phyloP scores from a whole-genome alignment of 2,888 invertebrate genomes.

The Volucella bombylans region DNA sequence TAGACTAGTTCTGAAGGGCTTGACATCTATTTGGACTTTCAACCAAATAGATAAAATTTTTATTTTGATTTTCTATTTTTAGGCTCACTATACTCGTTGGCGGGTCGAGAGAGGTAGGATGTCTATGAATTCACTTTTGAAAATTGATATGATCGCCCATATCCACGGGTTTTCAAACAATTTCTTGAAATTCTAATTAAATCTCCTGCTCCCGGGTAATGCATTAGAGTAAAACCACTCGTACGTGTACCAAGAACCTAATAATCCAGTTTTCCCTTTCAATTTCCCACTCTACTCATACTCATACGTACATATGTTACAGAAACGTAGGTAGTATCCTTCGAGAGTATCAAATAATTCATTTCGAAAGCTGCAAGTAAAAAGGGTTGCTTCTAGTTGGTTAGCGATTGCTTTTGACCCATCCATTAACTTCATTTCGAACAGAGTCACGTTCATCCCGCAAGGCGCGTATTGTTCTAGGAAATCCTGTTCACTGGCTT shows the following conservation, averaged over 20 bases:
- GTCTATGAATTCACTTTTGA: too few species aligned
- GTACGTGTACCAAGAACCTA: constrained; percentile 33
- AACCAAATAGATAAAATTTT: not conserved
- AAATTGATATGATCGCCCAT: not conserved
- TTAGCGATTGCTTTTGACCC: constrained; percentile 59
- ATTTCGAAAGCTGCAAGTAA: not conserved
- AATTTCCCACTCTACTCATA: not conserved
- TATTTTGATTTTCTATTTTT: too few species aligned
- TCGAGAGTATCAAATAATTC: constrained; percentile 21
- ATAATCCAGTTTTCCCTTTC: constrained; percentile 51
- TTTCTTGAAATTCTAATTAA: constrained; percentile 44
- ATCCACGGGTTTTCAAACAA: not conserved
- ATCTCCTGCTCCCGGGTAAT: constrained; percentile 38
- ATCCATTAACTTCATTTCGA: constrained; percentile 64
- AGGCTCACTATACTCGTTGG: too few species aligned
- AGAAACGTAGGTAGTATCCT: constrained; percentile 25
- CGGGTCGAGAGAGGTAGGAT: not conserved
- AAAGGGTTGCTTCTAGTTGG: constrained; percentile 24
- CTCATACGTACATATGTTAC: too few species aligned
- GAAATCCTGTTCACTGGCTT: constrained; percentile 53
- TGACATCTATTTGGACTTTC: not conserved
- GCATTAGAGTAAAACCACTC: not conserved
- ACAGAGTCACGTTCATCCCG: constrained; percentile 54
- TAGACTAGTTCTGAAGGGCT: not conserved
- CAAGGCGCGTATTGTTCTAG: constrained; percentile 32